phyloP scores from a whole-genome alignment of 2,888 invertebrate species.

The Matsumyia berberina region DNA sequence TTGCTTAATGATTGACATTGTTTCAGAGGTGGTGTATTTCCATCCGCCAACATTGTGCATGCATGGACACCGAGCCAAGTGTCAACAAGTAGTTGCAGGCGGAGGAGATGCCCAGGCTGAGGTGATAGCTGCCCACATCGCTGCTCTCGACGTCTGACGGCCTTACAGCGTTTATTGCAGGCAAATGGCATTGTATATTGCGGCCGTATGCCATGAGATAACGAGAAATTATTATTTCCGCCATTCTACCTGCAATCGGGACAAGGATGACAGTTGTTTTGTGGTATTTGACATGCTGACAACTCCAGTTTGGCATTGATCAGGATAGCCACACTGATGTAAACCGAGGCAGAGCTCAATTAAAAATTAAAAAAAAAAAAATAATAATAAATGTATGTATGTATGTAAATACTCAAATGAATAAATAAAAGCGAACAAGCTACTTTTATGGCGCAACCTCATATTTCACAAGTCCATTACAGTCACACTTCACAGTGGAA shows the following conservation, averaged over 20 bases:
- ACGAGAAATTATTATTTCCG: constrained; percentile 45
- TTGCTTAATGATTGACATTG: constrained; percentile 76
- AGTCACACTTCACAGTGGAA: constrained; percentile 70
- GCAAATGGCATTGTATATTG: constrained; percentile 47
- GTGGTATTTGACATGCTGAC: constrained; percentile 57
- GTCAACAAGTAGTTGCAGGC: constrained; percentile 59
- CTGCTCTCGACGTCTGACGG: neutral
- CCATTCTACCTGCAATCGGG: constrained; percentile 5
- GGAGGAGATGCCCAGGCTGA: too few species aligned
- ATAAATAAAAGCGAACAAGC: constrained; percentile 34
- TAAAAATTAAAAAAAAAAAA: constrained; percentile 43
- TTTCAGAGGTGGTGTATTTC: constrained; percentile 57
- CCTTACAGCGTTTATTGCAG: constrained; percentile 41
- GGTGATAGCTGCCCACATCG: neutral
- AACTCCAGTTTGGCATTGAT: constrained; percentile 47
- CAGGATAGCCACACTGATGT: neutral
- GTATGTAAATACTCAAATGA: constrained; percentile 45
- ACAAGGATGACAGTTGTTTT: constrained; percentile 18
- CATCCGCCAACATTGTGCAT: constrained; percentile 52
- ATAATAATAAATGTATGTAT: too few species aligned
- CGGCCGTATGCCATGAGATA: constrained; percentile 46
- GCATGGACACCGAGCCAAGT: constrained; percentile 52
- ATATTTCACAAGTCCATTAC: constrained; percentile 74
- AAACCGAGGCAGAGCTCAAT: constrained; percentile 36
- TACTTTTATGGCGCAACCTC: constrained; percentile 50